These are phyloP conservation scores for Myiotriccus ornatus DNA, from an alignment of 2,797 vertebrate species.

Conservation along the genomic window DNA sequence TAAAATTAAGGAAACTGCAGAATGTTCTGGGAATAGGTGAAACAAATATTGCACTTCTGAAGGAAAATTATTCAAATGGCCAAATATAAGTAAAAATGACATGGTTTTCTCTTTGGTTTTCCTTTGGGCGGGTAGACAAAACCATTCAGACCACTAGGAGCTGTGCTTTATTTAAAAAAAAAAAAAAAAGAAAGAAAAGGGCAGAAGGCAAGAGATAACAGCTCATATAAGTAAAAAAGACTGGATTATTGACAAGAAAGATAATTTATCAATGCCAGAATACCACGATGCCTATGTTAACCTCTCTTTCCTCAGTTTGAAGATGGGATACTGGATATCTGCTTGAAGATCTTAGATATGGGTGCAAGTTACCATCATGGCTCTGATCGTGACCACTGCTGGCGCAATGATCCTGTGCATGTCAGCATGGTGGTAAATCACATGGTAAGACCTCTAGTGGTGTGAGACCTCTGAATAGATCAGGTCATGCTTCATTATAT, in stretches of 20 bases:
- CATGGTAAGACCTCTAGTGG: constrained; percentile 73
- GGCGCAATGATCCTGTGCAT: constrained; percentile 80
- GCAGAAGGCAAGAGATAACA: not conserved
- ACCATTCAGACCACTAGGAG: not conserved
- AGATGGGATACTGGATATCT: constrained; percentile 85
- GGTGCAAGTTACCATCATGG: constrained; percentile 79
- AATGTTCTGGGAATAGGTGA: not conserved
- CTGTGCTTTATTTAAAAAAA: not conserved
- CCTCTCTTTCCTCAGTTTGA: constrained; percentile 78
- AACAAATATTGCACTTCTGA: not conserved
- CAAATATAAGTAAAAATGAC: not conserved
- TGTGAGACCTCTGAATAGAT: not conserved
- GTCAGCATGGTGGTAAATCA: constrained; percentile 82
- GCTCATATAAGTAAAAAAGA: not conserved
- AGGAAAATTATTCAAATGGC: not conserved
- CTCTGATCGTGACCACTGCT: constrained; percentile 71
- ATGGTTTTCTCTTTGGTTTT: not conserved
- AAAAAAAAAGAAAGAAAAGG: accelerated
- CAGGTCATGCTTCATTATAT: not conserved
- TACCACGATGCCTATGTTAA: not conserved
- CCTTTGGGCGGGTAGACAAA: not conserved
- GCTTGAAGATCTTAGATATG: constrained; percentile 85
- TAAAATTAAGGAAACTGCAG: not conserved
- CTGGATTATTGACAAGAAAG: not conserved
- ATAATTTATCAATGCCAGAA: not conserved